Evolutionary conservation across 1,140 invertebrate species (phyloP).

Genomic region (Heliconius hermathena): DNA sequence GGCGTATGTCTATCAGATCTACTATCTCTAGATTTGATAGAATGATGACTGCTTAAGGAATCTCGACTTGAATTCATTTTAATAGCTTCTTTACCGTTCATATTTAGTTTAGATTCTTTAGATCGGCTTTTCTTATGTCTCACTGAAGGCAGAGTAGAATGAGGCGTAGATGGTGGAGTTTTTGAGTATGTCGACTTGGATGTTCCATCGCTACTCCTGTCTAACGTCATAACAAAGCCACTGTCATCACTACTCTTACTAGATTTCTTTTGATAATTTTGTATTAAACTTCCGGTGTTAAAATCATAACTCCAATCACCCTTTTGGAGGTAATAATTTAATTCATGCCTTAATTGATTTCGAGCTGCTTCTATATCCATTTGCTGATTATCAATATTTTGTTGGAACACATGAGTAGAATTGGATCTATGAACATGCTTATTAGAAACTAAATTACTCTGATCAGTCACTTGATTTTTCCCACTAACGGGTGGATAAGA

Average conservation of each 20-base stretch:
- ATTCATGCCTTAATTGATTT: constrained; percentile 73
- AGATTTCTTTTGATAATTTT: constrained; percentile 79
- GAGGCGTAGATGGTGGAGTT: constrained; percentile 72
- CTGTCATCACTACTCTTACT: constrained; percentile 79
- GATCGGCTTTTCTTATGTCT: constrained; percentile 78
- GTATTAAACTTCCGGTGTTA: constrained; percentile 75
- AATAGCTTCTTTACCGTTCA: constrained; percentile 68
- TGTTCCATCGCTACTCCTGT: constrained; percentile 77
- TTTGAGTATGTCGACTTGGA: constrained; percentile 77
- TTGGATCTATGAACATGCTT: constrained; percentile 81
- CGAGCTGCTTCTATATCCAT: constrained; percentile 75
- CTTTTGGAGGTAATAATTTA: constrained; percentile 78
- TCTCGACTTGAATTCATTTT: constrained; percentile 79
- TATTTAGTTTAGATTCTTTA: constrained; percentile 75
- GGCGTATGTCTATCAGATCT: constrained; percentile 72
- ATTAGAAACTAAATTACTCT: constrained; percentile 75
- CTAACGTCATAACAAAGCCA: constrained; percentile 78
- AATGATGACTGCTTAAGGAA: constrained; percentile 79
- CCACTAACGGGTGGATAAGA: constrained; percentile 83
- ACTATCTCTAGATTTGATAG: constrained; percentile 77
- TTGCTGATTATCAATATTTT: constrained; percentile 70
- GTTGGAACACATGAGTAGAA: constrained; percentile 81
- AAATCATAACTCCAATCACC: constrained; percentile 79
- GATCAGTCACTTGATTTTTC: constrained; percentile 79
- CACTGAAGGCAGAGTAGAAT: constrained; percentile 72